Evolutionary conservation across 1,140 invertebrate genomes (phyloP).

Genomic region (Tenebrio molitor): DNA sequence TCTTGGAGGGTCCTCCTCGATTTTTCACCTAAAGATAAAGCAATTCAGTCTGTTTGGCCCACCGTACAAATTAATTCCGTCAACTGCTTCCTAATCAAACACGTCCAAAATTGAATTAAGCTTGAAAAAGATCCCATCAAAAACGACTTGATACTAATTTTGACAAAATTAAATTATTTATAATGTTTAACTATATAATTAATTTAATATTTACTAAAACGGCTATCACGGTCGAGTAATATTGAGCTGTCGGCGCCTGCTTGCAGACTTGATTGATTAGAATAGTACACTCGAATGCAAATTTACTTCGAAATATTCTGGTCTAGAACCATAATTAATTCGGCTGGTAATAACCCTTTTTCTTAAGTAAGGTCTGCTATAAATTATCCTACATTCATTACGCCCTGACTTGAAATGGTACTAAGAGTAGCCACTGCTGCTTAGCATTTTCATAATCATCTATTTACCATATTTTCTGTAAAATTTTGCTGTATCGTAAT

Average conservation of each 20-base stretch:
- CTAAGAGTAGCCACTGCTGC: no score
- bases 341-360: conserved; percentile 1
- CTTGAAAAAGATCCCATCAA: background rate
- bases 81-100: conserved; percentile 47
- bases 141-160: background rate
- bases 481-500: no score
- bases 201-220: conserved; percentile 43
- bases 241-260: conserved; percentile 39
- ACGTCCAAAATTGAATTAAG: conserved; percentile 29
- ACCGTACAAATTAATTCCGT: conserved; percentile 47
- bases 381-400: no score
- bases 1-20: conserved; percentile 51
- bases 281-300: conserved; percentile 35
- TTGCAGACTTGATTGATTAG: conserved; percentile 41
- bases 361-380: no score
- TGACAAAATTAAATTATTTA: conserved; percentile 18
- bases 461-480: no score
- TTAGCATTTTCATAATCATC: no score
- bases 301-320: conserved; percentile 34
- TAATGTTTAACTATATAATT: conserved; percentile 18
- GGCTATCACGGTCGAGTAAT: conserved; percentile 32
- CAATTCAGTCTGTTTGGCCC: conserved; percentile 41
- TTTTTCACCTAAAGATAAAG: conserved; percentile 52
- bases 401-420: no score
- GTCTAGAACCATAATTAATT: conserved; percentile 33